phyloP scores from a whole-genome alignment of 2,113 vertebrate species.

The Scopus umbretta region DNA sequence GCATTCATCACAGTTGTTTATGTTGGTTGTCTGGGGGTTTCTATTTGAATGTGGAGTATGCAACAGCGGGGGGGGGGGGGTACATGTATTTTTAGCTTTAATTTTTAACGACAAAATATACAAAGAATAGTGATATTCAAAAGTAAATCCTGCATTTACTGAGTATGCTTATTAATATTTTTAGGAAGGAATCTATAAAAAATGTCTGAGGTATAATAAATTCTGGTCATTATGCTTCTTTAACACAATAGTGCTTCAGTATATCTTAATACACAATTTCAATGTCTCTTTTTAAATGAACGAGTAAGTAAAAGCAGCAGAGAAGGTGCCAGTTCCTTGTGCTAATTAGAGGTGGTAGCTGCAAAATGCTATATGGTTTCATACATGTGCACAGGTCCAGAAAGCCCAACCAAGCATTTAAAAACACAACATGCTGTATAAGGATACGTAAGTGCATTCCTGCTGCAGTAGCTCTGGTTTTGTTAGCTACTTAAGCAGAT shows the following conservation, averaged over 20 bases:
- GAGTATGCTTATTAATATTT: not conserved
- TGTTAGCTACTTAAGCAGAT: not conserved
- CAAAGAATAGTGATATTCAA: not conserved
- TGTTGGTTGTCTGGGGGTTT: constrained; percentile 41
- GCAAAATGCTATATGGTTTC: not conserved
- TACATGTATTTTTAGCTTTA: constrained; percentile 1
- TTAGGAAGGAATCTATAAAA: not conserved
- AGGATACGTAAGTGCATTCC: not conserved
- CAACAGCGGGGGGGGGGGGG: not conserved
- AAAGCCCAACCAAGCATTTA: not conserved
- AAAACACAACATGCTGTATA: not conserved
- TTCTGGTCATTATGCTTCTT: not conserved
- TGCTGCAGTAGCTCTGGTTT: not conserved
- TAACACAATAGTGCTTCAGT: not conserved
- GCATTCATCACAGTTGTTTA: constrained; percentile 28
- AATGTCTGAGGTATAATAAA: not conserved
- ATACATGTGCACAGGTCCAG: not conserved
- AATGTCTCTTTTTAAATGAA: not conserved
- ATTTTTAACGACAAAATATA: not conserved
- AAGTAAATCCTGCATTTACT: not conserved
- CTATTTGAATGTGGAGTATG: not conserved
- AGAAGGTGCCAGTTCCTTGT: not conserved
- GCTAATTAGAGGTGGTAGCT: not conserved
- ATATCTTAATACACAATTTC: not conserved
- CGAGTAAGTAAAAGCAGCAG: not conserved